Percentiles rank a stretch among this genome's conserved stretches.
Conservation (phyloP, 2,888 invertebrate genomes). For the Steromphala cineraria region DNA sequence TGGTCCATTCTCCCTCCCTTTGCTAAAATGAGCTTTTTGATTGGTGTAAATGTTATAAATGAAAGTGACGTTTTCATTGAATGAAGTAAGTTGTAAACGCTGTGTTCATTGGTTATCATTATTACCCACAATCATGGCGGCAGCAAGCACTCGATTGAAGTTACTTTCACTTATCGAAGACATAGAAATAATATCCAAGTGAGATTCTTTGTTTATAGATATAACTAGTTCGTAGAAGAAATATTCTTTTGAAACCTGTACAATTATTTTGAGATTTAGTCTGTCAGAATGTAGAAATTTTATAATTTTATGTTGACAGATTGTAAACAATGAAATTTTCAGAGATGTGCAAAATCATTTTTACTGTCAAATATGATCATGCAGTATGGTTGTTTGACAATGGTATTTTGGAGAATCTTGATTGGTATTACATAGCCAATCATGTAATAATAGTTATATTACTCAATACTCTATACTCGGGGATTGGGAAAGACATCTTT, state of each 20-base stretch:
- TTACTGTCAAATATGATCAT: neutral
- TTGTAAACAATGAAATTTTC: neutral
- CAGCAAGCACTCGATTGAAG: constrained; percentile 87
- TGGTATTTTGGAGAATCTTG: no score
- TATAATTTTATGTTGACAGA: neutral
- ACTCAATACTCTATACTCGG: no score
- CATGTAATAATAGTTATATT: no score
- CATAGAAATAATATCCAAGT: constrained; percentile 93
- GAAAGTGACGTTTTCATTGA: constrained; percentile 6
- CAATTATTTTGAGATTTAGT: neutral
- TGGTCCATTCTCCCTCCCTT: neutral
- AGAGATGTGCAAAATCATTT: no score
- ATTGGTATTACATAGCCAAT: no score
- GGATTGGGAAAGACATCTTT: no score
- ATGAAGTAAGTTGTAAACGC: neutral
- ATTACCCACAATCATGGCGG: constrained; percentile 52
- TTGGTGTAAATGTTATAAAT: neutral
- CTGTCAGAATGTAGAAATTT: neutral
- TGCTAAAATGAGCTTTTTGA: neutral
- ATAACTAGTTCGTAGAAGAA: neutral
- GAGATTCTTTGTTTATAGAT: constrained; percentile 70
- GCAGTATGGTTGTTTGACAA: no score
- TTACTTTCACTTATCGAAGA: constrained; percentile 90
- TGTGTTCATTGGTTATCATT: neutral
- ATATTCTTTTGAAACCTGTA: neutral